phyloP scores from a whole-genome alignment of 2,797 vertebrate genomes.

The Lagothrix lagotricha region DNA sequence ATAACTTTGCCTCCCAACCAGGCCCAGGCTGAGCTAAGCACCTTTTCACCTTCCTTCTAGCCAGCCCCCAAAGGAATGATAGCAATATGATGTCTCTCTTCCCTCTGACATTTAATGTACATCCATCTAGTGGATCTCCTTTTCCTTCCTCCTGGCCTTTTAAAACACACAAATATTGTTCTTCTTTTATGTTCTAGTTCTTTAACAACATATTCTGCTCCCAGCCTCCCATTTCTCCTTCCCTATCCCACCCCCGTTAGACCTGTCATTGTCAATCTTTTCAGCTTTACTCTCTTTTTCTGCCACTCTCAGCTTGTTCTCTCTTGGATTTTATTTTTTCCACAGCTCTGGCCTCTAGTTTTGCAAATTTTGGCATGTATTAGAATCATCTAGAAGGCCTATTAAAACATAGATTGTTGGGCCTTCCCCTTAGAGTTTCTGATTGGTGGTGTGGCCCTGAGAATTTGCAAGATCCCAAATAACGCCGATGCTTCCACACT shows the following conservation, averaged over 20 bases:
- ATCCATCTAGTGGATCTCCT: slow-evolving; percentile 12
- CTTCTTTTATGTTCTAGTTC: slow-evolving; percentile 27
- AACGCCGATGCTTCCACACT: neutral
- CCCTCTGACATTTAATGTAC: slow-evolving; percentile 18
- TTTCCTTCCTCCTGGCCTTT: neutral
- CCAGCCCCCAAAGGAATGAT: neutral
- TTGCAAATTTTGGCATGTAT: slow-evolving; percentile 43
- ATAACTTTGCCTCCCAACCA: neutral
- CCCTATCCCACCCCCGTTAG: neutral
- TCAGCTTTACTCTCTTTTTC: slow-evolving; percentile 7
- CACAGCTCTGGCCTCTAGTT: neutral
- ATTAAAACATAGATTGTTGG: neutral
- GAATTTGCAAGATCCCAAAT: slow-evolving; percentile 33
- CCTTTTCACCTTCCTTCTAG: slow-evolving; percentile 34
- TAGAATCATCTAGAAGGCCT: neutral
- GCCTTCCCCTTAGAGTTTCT: neutral
- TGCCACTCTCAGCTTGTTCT: neutral
- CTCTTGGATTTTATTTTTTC: slow-evolving; percentile 1
- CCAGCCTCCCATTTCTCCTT: neutral
- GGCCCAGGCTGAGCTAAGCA: slow-evolving; percentile 12
- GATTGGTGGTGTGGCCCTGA: neutral
- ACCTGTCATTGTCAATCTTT: neutral
- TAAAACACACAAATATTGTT: slow-evolving; percentile 20
- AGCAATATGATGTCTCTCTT: neutral
- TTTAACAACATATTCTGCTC: neutral